phyloP scores from a whole-genome alignment of 2,797 vertebrate species.

The Enteromius fasciolatus region DNA sequence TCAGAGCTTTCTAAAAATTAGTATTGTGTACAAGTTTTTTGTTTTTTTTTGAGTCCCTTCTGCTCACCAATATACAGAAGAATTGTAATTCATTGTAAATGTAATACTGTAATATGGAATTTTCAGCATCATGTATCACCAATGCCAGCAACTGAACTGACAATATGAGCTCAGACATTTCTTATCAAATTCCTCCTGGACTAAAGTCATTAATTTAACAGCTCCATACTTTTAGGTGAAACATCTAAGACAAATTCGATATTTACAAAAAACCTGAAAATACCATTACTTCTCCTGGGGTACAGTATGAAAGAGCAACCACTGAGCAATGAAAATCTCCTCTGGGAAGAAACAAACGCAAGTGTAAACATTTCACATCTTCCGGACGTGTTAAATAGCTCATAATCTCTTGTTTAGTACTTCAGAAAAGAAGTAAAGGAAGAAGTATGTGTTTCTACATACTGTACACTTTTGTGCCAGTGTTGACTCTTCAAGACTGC shows the following conservation, averaged over 20 bases:
- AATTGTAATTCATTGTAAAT: background rate
- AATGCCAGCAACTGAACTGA: background rate
- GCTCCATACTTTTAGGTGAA: background rate
- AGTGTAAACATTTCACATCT: background rate
- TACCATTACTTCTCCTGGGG: background rate
- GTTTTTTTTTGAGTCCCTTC: background rate
- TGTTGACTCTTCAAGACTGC: background rate
- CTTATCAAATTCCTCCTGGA: background rate
- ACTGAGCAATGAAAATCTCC: background rate
- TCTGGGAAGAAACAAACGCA: conserved; percentile 4
- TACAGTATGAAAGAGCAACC: background rate
- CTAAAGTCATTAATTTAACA: background rate
- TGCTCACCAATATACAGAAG: background rate
- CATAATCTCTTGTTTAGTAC: background rate
- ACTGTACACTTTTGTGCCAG: background rate
- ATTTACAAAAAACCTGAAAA: background rate
- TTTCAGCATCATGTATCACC: too few species aligned
- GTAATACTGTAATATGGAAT: background rate
- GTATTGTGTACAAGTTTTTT: background rate
- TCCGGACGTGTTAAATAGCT: background rate
- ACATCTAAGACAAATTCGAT: background rate
- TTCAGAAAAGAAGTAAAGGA: background rate
- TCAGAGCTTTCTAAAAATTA: background rate
- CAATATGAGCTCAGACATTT: background rate
- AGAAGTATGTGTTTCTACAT: background rate